phyloP scores from a whole-genome alignment of 1,140 invertebrate genomes.

The Glossosoma conforme region DNA sequence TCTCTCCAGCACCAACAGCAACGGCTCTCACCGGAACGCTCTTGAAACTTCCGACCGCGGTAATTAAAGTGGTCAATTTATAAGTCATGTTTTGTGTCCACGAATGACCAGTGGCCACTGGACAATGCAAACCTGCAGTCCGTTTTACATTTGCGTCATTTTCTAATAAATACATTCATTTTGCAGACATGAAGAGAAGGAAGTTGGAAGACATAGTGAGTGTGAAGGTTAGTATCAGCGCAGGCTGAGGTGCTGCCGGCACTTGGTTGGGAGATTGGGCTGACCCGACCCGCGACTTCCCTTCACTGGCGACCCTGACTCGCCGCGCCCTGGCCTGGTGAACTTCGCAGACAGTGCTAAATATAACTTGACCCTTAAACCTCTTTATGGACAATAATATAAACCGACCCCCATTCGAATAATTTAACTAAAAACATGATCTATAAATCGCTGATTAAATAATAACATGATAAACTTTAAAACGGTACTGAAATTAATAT shows the following conservation, averaged over 20 bases:
- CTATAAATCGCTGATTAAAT: too few species aligned
- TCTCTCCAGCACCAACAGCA: conserved; percentile 24
- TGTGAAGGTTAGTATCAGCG: conserved; percentile 68
- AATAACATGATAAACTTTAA: too few species aligned
- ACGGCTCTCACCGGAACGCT: conserved; percentile 32
- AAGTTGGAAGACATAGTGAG: conserved; percentile 68
- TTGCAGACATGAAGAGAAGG: conserved; percentile 71
- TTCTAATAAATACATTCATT: conserved; percentile 12
- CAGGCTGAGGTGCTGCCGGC: conserved; percentile 44
- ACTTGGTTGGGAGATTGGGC: conserved; percentile 50
- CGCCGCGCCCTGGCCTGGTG: neutral
- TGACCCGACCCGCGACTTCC: conserved; percentile 34
- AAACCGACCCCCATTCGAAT: too few species aligned
- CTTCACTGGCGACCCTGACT: neutral
- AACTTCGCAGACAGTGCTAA: too few species aligned
- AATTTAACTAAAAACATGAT: too few species aligned
- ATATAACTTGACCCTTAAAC: too few species aligned
- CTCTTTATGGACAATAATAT: too few species aligned
- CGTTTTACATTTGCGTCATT: conserved; percentile 13
- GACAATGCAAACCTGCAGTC: too few species aligned
- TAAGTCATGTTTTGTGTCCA: too few species aligned
- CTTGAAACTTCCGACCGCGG: conserved; percentile 45
- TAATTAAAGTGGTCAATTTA: too few species aligned
- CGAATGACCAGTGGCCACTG: too few species aligned
- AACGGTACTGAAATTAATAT: too few species aligned